Conservation (phyloP, 2,113 vertebrate genomes). For the Delphinapterus leucas region DNA sequence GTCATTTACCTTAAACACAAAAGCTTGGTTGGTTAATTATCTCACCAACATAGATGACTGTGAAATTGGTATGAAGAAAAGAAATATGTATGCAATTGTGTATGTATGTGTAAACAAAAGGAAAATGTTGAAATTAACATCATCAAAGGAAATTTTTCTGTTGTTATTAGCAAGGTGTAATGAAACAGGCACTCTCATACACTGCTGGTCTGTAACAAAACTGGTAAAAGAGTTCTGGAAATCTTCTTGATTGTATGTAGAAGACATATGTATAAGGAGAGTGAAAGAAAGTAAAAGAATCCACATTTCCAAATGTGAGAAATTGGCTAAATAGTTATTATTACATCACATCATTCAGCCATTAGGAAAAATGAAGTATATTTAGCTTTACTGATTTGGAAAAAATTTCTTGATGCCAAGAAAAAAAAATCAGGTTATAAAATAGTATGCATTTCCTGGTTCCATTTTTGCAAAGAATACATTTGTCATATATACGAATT, state of each 20-base stretch:
- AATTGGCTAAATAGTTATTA: neutral
- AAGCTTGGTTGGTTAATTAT: neutral
- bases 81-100: neutral
- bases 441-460: neutral
- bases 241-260: neutral
- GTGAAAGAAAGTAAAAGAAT: neutral
- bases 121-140: conserved; percentile 4
- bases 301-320: neutral
- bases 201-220: neutral
- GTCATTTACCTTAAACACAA: neutral
- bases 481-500: neutral
- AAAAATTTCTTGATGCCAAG: conserved; percentile 8
- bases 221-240: neutral
- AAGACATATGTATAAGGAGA: neutral
- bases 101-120: neutral
- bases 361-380: neutral
- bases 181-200: neutral
- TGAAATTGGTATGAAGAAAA: neutral
- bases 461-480: neutral
- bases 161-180: neutral
- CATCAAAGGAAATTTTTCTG: neutral
- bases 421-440: neutral
- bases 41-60: neutral
- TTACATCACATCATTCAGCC: neutral
- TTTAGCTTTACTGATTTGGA: neutral